A percentile compares a stretch with the other conserved stretches of the same genome.
phyloP scores from a whole-genome alignment of 2,113 vertebrate genomes.

The Muscicapa adusta region DNA sequence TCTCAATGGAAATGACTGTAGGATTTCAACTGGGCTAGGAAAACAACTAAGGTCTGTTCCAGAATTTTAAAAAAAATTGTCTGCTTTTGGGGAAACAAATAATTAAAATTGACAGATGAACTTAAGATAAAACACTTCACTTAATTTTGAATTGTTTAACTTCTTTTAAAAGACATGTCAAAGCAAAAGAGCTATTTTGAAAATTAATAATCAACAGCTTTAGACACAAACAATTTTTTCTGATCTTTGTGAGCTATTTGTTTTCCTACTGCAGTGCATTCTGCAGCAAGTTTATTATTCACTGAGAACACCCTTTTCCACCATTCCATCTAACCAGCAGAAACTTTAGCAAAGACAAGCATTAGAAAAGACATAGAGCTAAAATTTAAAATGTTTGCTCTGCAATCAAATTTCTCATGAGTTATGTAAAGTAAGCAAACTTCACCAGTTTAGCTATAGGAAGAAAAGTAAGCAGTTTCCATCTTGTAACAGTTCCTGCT shows the following conservation, averaged over 20 bases:
- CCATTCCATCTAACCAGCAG: not conserved
- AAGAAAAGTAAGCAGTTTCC: not conserved
- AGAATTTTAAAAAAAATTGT: not conserved
- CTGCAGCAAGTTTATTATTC: not conserved
- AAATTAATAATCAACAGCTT: not conserved
- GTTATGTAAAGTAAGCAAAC: not conserved
- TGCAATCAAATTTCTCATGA: not conserved
- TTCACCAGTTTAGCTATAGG: not conserved
- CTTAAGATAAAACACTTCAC: not conserved
- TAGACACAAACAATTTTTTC: not conserved
- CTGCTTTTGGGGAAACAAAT: not conserved
- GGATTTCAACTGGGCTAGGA: not conserved
- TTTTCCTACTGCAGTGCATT: not conserved
- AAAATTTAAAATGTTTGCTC: not conserved
- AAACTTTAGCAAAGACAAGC: not conserved
- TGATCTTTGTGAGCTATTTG: not conserved
- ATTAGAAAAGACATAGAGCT: not conserved
- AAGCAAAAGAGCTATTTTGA: not conserved
- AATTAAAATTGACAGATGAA: not conserved
- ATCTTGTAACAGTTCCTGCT: not conserved
- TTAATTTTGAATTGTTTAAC: not conserved
- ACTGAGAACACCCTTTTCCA: not conserved
- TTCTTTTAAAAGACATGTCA: not conserved
- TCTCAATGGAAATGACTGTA: not conserved
- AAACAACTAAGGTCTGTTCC: not conserved